Conservation (phyloP, 2,113 vertebrate genomes). For the Channa maculata region DNA sequence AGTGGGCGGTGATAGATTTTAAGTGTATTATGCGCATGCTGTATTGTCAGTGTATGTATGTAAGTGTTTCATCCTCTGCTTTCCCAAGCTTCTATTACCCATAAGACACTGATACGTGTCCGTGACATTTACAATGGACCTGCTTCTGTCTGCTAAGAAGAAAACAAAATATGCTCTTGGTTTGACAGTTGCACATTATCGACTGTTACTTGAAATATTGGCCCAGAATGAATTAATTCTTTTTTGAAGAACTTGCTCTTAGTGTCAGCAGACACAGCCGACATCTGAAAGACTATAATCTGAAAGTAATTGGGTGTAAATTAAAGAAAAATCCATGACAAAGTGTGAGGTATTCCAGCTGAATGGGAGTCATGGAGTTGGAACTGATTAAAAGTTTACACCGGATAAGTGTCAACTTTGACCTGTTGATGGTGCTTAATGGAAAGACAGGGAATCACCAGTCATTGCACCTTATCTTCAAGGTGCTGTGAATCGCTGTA, state of each 20-base stretch:
- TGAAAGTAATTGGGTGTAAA: conserved; percentile 1
- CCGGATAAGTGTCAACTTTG: neutral
- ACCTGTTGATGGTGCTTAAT: neutral
- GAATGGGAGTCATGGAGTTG: too few relatives aligned
- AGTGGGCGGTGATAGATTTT: conserved; percentile 65
- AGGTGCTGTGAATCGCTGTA: too few relatives aligned
- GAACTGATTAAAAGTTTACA: too few relatives aligned
- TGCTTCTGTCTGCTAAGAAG: conserved; percentile 20
- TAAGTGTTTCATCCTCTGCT: neutral
- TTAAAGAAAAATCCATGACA: conserved; percentile 3
- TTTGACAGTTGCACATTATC: conserved; percentile 5
- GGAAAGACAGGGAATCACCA: neutral
- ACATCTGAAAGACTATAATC: neutral
- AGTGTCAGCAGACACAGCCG: neutral
- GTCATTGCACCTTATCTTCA: neutral
- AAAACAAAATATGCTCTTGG: conserved; percentile 1
- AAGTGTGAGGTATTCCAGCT: neutral
- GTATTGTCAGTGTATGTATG: conserved; percentile 31
- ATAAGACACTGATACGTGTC: conserved; percentile 18
- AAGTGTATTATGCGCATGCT: conserved; percentile 36
- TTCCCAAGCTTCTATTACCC: conserved; percentile 18
- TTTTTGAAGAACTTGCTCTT: neutral
- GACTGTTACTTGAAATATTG: conserved; percentile 5
- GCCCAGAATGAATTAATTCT: conserved; percentile 3
- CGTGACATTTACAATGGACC: conserved; percentile 34